These are phyloP conservation scores for Lepidurus packardi DNA, from an alignment of 1,140 invertebrate genomes.

Conservation along the genomic window DNA sequence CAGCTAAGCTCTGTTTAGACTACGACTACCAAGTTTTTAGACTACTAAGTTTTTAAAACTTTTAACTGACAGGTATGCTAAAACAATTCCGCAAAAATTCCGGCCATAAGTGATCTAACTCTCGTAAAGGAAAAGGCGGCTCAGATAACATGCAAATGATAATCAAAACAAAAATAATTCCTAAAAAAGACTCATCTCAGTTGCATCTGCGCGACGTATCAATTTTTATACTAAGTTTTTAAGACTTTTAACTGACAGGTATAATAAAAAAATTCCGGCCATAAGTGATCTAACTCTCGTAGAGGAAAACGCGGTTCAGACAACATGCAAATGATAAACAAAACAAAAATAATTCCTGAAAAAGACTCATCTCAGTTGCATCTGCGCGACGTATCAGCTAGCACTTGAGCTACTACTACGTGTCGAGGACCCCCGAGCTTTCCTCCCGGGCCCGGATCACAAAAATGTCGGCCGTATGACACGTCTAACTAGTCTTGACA, in stretches of 20 bases:
- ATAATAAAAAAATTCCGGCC: not conserved
- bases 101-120: not conserved
- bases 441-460: not conserved
- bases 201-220: not conserved
- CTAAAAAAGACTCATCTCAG: not conserved
- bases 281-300: not conserved
- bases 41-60: no score
- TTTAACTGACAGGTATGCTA: not conserved
- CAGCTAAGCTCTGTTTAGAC: no score
- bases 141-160: not conserved
- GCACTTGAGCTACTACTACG: not conserved
- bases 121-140: not conserved
- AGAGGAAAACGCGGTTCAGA: not conserved
- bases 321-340: not conserved
- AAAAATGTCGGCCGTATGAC: slow-evolving; percentile 3
- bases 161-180: not conserved
- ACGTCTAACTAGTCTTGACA: not conserved
- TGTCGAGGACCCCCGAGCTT: not conserved
- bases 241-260: not conserved
- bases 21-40: no score
- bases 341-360: not conserved
- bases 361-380: not conserved
- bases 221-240: no score
- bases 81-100: no score
- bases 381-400: not conserved